Conservation (phyloP, 2,888 invertebrate species). For the Clunio marinus region DNA sequence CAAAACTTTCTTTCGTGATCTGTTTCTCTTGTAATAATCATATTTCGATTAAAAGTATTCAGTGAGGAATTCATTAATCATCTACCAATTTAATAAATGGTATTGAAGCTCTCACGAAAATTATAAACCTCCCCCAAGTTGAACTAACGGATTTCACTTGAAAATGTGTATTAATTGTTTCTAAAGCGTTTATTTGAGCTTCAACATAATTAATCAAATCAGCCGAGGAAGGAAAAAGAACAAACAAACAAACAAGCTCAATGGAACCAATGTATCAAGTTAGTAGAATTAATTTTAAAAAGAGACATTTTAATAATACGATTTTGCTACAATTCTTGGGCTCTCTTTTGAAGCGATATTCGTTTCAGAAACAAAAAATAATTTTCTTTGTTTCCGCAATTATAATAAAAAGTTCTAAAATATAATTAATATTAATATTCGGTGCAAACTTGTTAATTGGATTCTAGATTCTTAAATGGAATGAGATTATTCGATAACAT, state of each 20-base stretch:
- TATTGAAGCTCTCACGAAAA: not conserved
- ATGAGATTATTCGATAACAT: not conserved
- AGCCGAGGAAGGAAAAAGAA: not conserved
- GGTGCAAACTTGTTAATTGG: constrained; percentile 6
- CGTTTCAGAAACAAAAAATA: not conserved
- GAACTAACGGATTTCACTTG: not conserved
- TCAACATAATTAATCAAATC: constrained; percentile 11
- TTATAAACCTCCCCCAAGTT: not conserved
- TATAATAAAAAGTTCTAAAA: too few relatives aligned
- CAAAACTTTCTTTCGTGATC: not conserved
- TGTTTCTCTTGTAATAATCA: not conserved
- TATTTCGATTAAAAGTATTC: not conserved
- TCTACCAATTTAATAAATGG: constrained; percentile 3
- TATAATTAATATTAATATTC: constrained; percentile 4
- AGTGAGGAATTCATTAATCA: not conserved
- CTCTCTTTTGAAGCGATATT: not conserved
- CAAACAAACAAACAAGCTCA: not conserved
- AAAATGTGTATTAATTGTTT: not conserved
- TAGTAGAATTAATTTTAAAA: not conserved
- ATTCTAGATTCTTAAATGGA: not conserved
- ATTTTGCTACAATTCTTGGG: not conserved
- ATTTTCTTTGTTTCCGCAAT: not conserved
- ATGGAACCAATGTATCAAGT: constrained; percentile 13
- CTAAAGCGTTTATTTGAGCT: constrained; percentile 11
- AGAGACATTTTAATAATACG: constrained; percentile 12